phyloP scores from a whole-genome alignment of 2,797 vertebrate species.

The Sciurus carolinensis region DNA sequence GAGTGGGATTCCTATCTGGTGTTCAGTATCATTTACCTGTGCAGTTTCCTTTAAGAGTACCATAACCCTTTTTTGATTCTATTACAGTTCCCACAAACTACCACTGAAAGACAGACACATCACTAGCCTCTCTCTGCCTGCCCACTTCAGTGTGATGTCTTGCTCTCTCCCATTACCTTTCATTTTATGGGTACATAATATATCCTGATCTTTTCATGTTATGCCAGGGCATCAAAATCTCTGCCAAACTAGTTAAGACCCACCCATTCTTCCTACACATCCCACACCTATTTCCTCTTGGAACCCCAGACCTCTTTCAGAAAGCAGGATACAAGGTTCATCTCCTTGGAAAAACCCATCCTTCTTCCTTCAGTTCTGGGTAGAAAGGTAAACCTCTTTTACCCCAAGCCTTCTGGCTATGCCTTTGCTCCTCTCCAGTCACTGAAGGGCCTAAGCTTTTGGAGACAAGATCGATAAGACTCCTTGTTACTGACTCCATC shows the following conservation, averaged over 20 bases:
- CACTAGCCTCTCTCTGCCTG: constrained; percentile 4
- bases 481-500: neutral
- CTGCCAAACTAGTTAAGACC: neutral
- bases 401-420: neutral
- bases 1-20: neutral
- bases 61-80: neutral
- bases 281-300: neutral
- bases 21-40: neutral
- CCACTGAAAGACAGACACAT: neutral
- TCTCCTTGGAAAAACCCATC: neutral
- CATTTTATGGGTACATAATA: neutral
- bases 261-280: neutral
- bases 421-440: neutral
- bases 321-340: neutral
- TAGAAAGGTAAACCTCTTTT: constrained; percentile 6
- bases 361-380: neutral
- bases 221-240: neutral
- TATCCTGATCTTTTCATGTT: neutral
- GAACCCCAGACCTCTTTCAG: neutral
- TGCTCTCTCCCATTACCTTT: neutral
- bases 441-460: neutral
- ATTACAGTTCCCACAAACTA: neutral
- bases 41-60: neutral
- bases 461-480: neutral
- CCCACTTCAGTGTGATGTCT: neutral